Conservation (phyloP, 2,113 vertebrate species). For the Laticauda laticaudata region DNA sequence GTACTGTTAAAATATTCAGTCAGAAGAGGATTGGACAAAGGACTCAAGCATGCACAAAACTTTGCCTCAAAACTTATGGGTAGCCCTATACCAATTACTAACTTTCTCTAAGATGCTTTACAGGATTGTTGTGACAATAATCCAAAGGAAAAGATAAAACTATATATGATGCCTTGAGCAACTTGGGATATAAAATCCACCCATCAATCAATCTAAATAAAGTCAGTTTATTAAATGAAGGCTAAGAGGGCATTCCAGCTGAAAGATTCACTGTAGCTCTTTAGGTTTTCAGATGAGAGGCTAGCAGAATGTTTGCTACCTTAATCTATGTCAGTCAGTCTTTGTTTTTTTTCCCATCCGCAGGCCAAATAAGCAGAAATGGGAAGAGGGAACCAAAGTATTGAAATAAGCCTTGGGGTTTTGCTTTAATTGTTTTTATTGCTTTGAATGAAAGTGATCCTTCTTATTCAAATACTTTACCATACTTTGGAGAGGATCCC, state of each 20-base stretch:
- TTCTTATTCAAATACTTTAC: not conserved
- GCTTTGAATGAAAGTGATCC: not conserved
- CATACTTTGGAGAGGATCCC: not conserved
- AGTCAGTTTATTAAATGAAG: not conserved
- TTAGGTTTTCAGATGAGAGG: not conserved
- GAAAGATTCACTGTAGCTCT: not conserved
- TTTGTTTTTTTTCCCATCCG: not conserved
- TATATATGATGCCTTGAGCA: not conserved
- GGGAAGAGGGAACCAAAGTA: not conserved
- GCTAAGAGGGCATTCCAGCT: constrained; percentile 52
- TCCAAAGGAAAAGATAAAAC: not conserved
- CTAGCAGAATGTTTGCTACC: not conserved
- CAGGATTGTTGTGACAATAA: not conserved
- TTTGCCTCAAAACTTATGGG: not conserved
- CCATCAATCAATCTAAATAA: not conserved
- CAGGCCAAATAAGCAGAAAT: not conserved
- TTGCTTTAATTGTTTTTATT: not conserved
- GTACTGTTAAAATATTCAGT: constrained; percentile 28
- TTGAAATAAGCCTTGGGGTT: not conserved
- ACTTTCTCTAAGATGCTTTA: not conserved
- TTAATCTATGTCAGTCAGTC: not conserved
- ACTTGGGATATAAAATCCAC: not conserved
- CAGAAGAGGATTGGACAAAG: constrained; percentile 41
- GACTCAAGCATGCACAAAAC: constrained; percentile 42
- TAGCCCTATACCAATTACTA: not conserved